Evolutionary conservation across 2,113 vertebrate species (phyloP).

Genomic region (Felis chaus): DNA sequence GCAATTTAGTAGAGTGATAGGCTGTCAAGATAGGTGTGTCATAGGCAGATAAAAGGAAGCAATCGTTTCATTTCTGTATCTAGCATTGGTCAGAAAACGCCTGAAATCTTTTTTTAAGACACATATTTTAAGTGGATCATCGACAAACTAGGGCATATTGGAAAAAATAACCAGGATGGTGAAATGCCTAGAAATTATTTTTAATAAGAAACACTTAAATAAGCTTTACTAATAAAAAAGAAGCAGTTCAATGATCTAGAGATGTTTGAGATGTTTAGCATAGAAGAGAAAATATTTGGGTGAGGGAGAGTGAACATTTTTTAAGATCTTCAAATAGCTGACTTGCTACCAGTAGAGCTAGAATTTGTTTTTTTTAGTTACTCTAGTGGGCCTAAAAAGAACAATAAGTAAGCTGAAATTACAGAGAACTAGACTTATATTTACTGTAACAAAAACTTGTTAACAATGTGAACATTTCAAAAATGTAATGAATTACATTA

Average conservation of each 20-base stretch:
- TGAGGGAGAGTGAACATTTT: neutral
- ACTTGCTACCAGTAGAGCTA: neutral
- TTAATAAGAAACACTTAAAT: neutral
- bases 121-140: neutral
- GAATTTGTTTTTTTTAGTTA: neutral
- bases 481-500: neutral
- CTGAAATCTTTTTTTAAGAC: neutral
- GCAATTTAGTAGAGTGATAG: neutral
- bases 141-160: neutral
- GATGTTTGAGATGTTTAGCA: neutral
- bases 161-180: neutral
- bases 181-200: neutral
- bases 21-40: neutral
- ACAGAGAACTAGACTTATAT: neutral
- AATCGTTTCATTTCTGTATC: neutral
- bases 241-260: neutral
- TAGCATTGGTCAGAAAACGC: neutral
- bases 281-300: neutral
- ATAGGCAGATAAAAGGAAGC: neutral
- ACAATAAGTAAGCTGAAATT: neutral
- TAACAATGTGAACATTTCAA: neutral
- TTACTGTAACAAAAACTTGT: neutral
- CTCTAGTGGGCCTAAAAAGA: neutral
- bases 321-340: neutral
- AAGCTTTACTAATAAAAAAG: neutral